phyloP scores from a whole-genome alignment of 1,140 invertebrate species.

The Caenorhabditis remanei region DNA sequence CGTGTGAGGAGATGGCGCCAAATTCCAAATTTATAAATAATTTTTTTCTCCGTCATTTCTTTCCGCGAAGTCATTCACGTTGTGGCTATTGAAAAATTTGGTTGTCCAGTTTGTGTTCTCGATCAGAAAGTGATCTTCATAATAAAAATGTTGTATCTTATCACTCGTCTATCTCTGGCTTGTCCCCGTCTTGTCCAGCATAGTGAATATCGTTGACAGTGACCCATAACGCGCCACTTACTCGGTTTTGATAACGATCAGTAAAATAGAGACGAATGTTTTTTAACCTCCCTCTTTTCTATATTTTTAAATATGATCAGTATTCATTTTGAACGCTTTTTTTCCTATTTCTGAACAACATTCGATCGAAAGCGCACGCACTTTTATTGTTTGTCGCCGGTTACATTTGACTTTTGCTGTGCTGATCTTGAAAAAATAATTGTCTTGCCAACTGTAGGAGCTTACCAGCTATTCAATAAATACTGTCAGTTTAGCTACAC shows the following conservation, averaged over 20 bases:
- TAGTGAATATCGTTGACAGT: constrained; percentile 7
- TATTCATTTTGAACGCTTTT: background rate
- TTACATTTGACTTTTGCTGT: too few species aligned
- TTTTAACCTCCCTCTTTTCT: background rate
- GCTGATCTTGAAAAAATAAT: too few species aligned
- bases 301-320: background rate
- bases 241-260: background rate
- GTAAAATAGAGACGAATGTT: background rate
- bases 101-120: background rate
- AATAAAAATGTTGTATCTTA: constrained; percentile 18
- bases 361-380: too few species aligned
- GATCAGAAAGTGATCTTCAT: constrained; percentile 47
- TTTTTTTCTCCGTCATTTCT: background rate
- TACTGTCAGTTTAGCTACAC: too few species aligned
- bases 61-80: too few species aligned
- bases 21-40: background rate
- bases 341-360: background rate
- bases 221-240: background rate
- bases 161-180: background rate
- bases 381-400: too few species aligned
- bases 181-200: constrained; percentile 37
- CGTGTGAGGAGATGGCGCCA: background rate
- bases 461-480: too few species aligned
- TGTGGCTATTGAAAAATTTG: too few species aligned
- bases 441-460: too few species aligned